Conservation (phyloP, 2,113 vertebrate genomes). For the Cardinalis cardinalis region DNA sequence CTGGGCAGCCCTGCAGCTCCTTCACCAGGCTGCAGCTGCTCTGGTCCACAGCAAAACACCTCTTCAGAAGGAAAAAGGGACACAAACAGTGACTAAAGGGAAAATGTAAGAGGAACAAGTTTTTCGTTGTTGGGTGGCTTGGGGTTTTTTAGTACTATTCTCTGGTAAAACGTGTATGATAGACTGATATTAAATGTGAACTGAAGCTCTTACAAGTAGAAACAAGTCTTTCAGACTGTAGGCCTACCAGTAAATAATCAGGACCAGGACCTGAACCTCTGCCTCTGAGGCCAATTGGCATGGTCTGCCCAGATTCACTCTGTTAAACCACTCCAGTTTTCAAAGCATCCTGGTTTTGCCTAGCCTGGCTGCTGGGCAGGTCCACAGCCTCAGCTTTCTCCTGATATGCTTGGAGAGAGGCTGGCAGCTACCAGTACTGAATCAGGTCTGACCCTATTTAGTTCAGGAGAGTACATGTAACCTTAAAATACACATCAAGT, state of each 20-base stretch:
- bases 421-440: neutral
- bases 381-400: neutral
- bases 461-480: neutral
- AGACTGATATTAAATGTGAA: neutral
- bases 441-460: neutral
- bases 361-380: neutral
- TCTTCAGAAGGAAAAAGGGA: fast-evolving
- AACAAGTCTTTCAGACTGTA: neutral
- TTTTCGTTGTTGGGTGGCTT: neutral
- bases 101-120: neutral
- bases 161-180: neutral
- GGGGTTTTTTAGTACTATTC: fast-evolving
- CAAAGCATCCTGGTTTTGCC: neutral
- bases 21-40: neutral
- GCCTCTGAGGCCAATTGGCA: neutral
- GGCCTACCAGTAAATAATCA: neutral
- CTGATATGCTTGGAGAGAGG: neutral
- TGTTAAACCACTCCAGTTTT: neutral
- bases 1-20: neutral
- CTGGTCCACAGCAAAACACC: neutral
- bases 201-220: neutral
- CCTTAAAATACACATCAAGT: slow-evolving; percentile 11
- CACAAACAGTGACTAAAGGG: neutral
- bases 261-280: neutral
- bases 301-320: neutral